Evolutionary conservation across 2,888 invertebrate species (phyloP), one percentile per base, ranked within the genome.

Genomic region (Bhutanitis thaidina): DNA sequence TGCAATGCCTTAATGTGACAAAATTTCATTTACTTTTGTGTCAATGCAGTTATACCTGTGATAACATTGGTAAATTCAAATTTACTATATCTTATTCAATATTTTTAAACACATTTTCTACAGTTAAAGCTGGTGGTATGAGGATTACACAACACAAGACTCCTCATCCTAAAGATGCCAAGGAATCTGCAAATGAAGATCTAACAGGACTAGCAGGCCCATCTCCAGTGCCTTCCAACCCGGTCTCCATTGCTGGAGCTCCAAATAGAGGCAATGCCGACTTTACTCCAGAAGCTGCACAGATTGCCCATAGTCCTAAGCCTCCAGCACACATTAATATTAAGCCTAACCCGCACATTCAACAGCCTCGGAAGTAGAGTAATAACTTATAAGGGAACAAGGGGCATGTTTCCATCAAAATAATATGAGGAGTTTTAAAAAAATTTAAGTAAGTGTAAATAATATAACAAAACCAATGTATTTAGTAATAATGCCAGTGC

Each of bases 121-220:
- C 80, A 97, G 97, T 96, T 2, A 97, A 97, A 90, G 97, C 96
- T 51, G 97, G 97, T 44, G 96, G 97, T 1, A 97, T 96, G 96
- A 91, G 97, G 62, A 96, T 97, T 68, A 96, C 95, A 10, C 97
- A 97, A 70, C 95, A 97, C 72, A 97, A 97, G 80, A 82, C 91
- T 1, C 91, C 93, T 5, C 93, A 93, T 62, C 82, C 92, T 35
- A 93, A 93, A 61, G 93, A 93, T 48, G 89, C 88, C 10, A 94
- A 92, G 73, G 92, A 92, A 62, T 65, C 91, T 7, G 80, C 91
- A 3, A 91, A 92, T 45, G 94, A 94, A 71, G 94, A 94, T 68
- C 91, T 93, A 54, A 94, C 94, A 0, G 94, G 94, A 35, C 90
- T 95, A 0, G 93, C 94, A 48, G 93, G 95, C 20, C 93, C 93